These are phyloP conservation scores for Caenorhabditis doughertyi DNA, from an alignment of 2,888 invertebrate genomes.

Conservation along the genomic window DNA sequence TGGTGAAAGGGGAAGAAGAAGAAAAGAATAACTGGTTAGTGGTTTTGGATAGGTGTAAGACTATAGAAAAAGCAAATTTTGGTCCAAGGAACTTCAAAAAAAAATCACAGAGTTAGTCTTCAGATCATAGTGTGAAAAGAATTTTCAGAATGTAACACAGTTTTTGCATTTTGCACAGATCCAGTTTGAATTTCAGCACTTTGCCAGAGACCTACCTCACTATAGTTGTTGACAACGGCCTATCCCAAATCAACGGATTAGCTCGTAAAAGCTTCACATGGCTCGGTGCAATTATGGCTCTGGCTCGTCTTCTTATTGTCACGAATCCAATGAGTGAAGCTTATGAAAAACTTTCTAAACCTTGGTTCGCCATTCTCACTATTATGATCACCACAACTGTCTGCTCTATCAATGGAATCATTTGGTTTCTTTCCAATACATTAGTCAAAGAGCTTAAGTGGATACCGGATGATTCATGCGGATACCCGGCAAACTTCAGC, in stretches of 20 bases:
- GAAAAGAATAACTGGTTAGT: background rate
- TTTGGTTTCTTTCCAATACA: background rate
- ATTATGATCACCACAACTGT: background rate
- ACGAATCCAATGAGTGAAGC: background rate
- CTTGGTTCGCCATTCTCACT: background rate
- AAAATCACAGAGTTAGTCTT: no score
- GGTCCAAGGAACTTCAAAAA: background rate
- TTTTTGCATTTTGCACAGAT: no score
- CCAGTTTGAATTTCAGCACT: background rate
- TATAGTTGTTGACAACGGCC: background rate
- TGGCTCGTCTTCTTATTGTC: background rate
- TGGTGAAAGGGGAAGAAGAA: background rate
- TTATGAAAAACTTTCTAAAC: background rate
- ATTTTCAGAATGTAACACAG: no score
- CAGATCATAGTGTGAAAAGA: no score
- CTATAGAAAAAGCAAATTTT: no score
- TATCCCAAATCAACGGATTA: background rate
- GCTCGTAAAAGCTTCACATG: background rate
- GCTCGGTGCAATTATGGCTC: background rate
- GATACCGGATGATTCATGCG: background rate
- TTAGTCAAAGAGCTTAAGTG: background rate
- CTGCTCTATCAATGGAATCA: background rate
- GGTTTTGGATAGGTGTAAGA: background rate
- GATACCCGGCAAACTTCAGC: background rate
- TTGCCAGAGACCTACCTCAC: background rate